phyloP scores from a whole-genome alignment of 2,888 invertebrate species.

The Sinhomidia bicolor region DNA sequence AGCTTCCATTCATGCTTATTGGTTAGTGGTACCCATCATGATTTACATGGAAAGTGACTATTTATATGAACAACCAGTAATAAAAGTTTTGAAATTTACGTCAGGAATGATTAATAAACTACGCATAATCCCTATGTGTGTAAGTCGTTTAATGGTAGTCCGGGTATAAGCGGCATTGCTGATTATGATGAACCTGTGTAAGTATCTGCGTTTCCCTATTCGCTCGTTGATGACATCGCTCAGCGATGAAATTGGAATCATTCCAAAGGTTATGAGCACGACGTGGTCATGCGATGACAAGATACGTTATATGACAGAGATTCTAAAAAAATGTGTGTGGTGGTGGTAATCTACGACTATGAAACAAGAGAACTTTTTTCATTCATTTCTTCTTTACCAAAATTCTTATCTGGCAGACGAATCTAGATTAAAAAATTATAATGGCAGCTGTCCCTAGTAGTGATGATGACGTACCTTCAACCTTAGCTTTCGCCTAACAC shows the following conservation, averaged over 20 bases:
- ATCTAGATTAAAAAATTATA: not conserved
- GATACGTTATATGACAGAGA: not conserved
- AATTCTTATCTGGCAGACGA: not conserved
- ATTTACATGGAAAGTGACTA: constrained; percentile 49
- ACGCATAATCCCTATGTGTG: not conserved
- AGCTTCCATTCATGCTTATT: constrained; percentile 57
- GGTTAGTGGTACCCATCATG: constrained; percentile 61
- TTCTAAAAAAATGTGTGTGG: not conserved
- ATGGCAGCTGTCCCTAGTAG: constrained; percentile 22
- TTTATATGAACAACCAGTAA: constrained; percentile 14
- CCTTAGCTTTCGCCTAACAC: not conserved
- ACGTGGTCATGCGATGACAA: constrained; percentile 25
- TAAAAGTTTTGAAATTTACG: constrained; percentile 1
- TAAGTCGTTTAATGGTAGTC: not conserved
- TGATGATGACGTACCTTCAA: not conserved
- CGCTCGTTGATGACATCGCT: constrained; percentile 1
- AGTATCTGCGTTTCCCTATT: not conserved
- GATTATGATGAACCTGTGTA: not conserved
- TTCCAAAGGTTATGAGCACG: constrained; percentile 73
- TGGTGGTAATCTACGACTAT: not conserved
- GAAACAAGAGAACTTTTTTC: not conserved
- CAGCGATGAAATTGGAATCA: constrained; percentile 44
- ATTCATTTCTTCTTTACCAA: not conserved
- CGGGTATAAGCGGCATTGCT: not conserved
- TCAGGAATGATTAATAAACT: not conserved